Conservation (phyloP, 2,888 invertebrate species). For the Phalera bucephala region DNA sequence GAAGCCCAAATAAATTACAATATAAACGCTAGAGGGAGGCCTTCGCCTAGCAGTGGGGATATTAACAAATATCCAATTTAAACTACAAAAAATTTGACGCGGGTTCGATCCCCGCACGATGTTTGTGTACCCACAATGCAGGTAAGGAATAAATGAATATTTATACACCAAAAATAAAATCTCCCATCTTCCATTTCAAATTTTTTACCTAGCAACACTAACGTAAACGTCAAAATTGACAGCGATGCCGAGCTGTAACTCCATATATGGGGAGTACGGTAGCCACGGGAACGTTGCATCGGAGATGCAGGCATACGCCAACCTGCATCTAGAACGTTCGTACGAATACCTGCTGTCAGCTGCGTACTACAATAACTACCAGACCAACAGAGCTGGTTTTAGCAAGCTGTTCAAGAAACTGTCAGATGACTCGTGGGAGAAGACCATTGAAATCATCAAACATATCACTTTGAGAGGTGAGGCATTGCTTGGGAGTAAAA, state of each 20-base stretch:
- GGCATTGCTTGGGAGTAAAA: too few relatives aligned
- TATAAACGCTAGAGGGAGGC: too few relatives aligned
- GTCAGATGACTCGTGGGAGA: conserved; percentile 89
- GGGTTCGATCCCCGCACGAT: too few relatives aligned
- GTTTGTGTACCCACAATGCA: too few relatives aligned
- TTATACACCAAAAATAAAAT: not conserved
- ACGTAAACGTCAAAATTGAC: too few relatives aligned
- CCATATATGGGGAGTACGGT: conserved; percentile 84
- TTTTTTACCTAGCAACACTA: too few relatives aligned
- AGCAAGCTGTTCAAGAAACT: conserved; percentile 87
- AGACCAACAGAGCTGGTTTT: conserved; percentile 90
- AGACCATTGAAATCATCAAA: conserved; percentile 89
- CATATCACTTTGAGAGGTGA: conserved; percentile 89
- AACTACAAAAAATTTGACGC: too few relatives aligned
- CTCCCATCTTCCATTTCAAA: not conserved
- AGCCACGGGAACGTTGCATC: conserved; percentile 66
- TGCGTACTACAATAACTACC: conserved; percentile 89
- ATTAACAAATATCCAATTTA: too few relatives aligned
- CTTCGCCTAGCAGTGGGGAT: too few relatives aligned
- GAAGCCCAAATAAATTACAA: too few relatives aligned
- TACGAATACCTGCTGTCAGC: conserved; percentile 90
- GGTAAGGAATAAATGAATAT: too few relatives aligned
- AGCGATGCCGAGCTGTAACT: conserved; percentile 83
- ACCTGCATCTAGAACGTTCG: conserved; percentile 87
- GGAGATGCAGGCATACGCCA: conserved; percentile 81